Percentiles rank a stretch among this genome's conserved stretches.
These are phyloP conservation scores for Bolinopsis microptera DNA, from an alignment of 37 sponge, comb jelly and placozoan genomes.

Conservation along the genomic window DNA sequence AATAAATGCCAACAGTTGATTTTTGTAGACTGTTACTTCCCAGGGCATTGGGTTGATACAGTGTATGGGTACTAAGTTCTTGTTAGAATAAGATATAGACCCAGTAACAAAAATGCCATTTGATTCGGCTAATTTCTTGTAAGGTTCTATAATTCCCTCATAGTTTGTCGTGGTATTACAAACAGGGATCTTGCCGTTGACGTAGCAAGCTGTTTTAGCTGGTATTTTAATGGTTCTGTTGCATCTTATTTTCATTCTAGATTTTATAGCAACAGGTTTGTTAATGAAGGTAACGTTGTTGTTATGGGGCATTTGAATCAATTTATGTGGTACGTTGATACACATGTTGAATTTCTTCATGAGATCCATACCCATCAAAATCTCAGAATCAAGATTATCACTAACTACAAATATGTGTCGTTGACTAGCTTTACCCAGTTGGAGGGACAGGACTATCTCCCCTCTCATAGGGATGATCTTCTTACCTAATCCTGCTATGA, in stretches of 20 bases:
- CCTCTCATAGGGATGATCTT: conserved; percentile 25
- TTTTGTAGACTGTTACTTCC: conserved; percentile 23
- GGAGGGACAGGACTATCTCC: neutral
- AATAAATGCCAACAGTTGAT: conserved; percentile 22
- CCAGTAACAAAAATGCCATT: neutral
- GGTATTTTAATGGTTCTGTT: neutral
- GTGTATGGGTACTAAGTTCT: neutral
- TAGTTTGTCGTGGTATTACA: neutral
- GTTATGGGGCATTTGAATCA: neutral
- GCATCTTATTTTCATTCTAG: neutral
- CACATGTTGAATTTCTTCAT: neutral
- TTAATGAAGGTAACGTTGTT: neutral
- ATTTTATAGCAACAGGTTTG: neutral
- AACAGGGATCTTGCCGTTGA: neutral
- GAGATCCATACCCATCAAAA: conserved; percentile 32
- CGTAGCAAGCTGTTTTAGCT: neutral
- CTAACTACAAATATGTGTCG: neutral
- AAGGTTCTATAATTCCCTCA: conserved; percentile 24
- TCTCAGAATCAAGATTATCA: neutral
- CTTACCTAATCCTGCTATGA: neutral
- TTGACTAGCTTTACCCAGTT: neutral
- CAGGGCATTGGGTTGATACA: neutral
- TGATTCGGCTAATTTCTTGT: neutral
- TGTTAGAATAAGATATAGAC: neutral
- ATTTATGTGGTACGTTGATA: neutral